Base-by-base conservation (phyloP, 2,797 vertebrate species). In the Hippopotamyrus pictus region DNA sequence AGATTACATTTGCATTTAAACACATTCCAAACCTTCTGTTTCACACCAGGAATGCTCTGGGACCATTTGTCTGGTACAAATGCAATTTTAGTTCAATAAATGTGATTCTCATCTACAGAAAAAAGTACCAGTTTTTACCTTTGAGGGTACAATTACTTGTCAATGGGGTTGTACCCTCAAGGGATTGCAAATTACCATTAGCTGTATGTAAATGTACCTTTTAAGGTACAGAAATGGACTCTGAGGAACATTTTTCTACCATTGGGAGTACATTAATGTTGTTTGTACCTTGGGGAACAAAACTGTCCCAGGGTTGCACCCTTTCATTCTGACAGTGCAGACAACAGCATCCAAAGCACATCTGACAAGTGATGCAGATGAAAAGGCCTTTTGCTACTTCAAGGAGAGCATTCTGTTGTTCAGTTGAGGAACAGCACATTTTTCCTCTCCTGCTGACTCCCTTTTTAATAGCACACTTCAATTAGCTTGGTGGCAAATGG, bases 401-500 rank as follows among this genome's bases (percentile, higher is more conserved):
- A 11, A 50, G 46, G 41, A 84, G 3, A 11, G 41, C 7, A 12
- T 84, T 48, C 19, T 22, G 37, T 11, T 46, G 44, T 84, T 46
- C 82, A 11, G 82, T 12, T 69, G 65, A 69, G 65, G 33, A 69
- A 69, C 3, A 5, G 65, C 65, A 11, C 22, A 48, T 22, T n/a
- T 48, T 46, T 50, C 41, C 44, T 84, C n/a, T 25, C 82, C 46
- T 14, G 8, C 41, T 5, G 9, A 84, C 8, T 84, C 46, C 44
- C 82, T 84, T 41, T 79, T 79, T 84, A 48, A 84, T 84, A 48
- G 41, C 82, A 22, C 46, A 22, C 82, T 84, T 84, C 1, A 46
- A 83, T 88, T 41, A 50, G 5, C 5, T 54, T 76, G 54, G 76
- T 90, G 87, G 62, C 88, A 79, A 88, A 88, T 41, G 59, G 59